Conservation (phyloP, 2,888 invertebrate genomes). For the Octodonta nipae region DNA sequence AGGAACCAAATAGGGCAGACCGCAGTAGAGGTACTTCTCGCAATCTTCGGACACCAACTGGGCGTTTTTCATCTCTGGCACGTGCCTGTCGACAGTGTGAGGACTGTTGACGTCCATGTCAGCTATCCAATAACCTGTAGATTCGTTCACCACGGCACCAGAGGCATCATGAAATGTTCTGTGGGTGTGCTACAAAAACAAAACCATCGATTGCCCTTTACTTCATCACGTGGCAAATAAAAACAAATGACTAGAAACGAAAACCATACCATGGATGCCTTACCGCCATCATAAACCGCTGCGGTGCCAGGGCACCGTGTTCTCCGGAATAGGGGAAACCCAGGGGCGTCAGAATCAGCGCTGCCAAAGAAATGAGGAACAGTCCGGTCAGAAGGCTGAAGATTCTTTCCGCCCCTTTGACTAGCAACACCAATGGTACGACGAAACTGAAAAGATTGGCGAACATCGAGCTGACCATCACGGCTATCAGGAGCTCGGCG, state of each 20-base stretch:
- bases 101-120: conserved; percentile 65
- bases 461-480: conserved; percentile 35
- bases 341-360: conserved; percentile 50
- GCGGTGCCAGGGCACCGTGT: conserved; percentile 48
- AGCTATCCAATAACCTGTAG: conserved; percentile 56
- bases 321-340: conserved; percentile 63
- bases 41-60: conserved; percentile 43
- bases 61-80: conserved; percentile 40
- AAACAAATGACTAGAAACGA: conserved; percentile 2
- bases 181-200: conserved; percentile 41
- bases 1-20: conserved; percentile 67
- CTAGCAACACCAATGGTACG: conserved; percentile 34
- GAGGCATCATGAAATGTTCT: conserved; percentile 45
- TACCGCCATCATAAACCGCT: conserved; percentile 64
- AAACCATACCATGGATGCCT: conserved; percentile 15
- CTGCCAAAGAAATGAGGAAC: conserved; percentile 40
- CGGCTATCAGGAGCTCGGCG: conserved; percentile 54
- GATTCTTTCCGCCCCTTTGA: conserved; percentile 39
- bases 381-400: conserved; percentile 40
- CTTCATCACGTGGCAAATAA: neutral
- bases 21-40: conserved; percentile 55
- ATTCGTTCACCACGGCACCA: conserved; percentile 37
- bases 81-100: conserved; percentile 41
- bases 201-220: neutral
- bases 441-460: conserved; percentile 36